Conservation (phyloP, 2,888 invertebrate genomes). For the Cephus nigrinus region DNA sequence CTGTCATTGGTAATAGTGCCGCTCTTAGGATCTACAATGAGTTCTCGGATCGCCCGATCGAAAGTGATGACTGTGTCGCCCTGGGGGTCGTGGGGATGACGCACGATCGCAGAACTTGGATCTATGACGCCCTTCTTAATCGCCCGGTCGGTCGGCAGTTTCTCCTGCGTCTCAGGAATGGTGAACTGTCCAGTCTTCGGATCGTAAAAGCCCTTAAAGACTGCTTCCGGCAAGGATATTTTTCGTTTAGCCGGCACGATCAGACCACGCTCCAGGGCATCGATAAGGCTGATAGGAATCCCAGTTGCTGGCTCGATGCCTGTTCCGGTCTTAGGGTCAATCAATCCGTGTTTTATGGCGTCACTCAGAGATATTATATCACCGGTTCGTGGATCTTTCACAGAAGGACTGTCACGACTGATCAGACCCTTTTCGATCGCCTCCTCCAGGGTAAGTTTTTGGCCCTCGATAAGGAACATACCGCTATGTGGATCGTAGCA, state of each 20-base stretch:
- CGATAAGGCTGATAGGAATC: constrained; percentile 80
- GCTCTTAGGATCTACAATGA: constrained; percentile 79
- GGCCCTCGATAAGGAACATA: constrained; percentile 76
- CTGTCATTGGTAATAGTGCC: constrained; percentile 76
- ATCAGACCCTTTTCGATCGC: constrained; percentile 81
- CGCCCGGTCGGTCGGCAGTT: constrained; percentile 84
- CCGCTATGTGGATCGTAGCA: constrained; percentile 82
- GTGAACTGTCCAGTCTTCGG: constrained; percentile 85
- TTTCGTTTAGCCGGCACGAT: constrained; percentile 85
- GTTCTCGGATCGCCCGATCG: constrained; percentile 82
- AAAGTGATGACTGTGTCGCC: constrained; percentile 83
- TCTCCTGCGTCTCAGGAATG: constrained; percentile 82
- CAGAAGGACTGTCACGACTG: constrained; percentile 80
- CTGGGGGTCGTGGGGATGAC: constrained; percentile 69
- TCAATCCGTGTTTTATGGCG: constrained; percentile 80
- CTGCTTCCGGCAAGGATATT: constrained; percentile 87
- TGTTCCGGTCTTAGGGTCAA: constrained; percentile 84
- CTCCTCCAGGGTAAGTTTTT: constrained; percentile 77
- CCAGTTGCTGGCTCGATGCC: constrained; percentile 81
- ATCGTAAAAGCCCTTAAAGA: constrained; percentile 92
- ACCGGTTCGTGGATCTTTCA: constrained; percentile 83
- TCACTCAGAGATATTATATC: constrained; percentile 84
- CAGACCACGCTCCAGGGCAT: constrained; percentile 86
- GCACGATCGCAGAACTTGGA: constrained; percentile 86
- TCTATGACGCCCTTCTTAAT: constrained; percentile 87